phyloP scores from a whole-genome alignment of 2,888 invertebrate genomes.

The Podotricha telesiphe region DNA sequence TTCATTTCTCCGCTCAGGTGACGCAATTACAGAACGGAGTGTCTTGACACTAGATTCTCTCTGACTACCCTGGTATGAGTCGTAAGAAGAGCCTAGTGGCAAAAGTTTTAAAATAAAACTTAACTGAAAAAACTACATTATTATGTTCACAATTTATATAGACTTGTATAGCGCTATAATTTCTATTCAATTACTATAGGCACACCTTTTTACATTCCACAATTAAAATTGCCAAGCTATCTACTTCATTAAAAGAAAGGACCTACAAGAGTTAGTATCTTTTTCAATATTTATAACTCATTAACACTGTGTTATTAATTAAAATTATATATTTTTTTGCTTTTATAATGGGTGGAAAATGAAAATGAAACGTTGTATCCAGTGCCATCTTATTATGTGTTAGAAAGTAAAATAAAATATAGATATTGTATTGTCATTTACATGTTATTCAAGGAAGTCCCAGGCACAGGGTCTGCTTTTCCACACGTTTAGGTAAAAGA shows the following conservation, averaged over 20 bases:
- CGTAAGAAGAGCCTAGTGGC: too few relatives aligned
- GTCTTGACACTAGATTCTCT: neutral
- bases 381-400: too few relatives aligned
- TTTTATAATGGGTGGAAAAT: too few relatives aligned
- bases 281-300: conserved; percentile 1
- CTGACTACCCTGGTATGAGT: too few relatives aligned
- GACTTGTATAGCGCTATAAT: neutral
- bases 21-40: too few relatives aligned
- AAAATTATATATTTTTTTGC: neutral
- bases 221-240: conserved; percentile 16
- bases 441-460: too few relatives aligned
- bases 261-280: neutral
- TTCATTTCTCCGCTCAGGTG: too few relatives aligned
- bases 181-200: conserved; percentile 18
- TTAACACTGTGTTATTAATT: neutral
- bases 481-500: too few relatives aligned
- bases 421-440: too few relatives aligned
- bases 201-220: conserved; percentile 16
- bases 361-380: too few relatives aligned
- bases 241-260: neutral
- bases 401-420: too few relatives aligned
- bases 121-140: neutral
- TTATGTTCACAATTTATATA: conserved; percentile 3
- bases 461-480: too few relatives aligned
- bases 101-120: neutral